phyloP scores from a whole-genome alignment of 2,113 vertebrate species.

The Pycnonotus jocosus region DNA sequence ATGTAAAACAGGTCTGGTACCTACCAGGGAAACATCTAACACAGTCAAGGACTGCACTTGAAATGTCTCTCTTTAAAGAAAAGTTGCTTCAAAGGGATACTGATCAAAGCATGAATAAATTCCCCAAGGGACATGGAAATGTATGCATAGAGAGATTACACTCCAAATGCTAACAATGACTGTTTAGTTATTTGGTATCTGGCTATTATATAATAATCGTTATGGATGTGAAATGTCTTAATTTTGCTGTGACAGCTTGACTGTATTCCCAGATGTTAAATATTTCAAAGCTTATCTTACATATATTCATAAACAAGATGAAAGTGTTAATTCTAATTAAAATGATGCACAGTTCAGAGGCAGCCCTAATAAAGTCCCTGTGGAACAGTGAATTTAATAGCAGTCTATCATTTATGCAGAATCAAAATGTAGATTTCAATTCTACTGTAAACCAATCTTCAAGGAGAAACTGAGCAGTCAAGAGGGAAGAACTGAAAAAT shows the following conservation, averaged over 20 bases:
- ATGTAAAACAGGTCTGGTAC: constrained; percentile 70
- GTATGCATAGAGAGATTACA: constrained; percentile 67
- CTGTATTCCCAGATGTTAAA: constrained; percentile 54
- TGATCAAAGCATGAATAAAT: constrained; percentile 85
- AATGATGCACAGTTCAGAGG: constrained; percentile 49
- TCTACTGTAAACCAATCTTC: neutral
- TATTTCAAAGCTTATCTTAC: constrained; percentile 57
- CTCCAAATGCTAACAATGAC: constrained; percentile 74
- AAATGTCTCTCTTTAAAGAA: constrained; percentile 79
- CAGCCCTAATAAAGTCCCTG: constrained; percentile 45
- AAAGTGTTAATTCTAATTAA: constrained; percentile 74
- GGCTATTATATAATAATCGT: constrained; percentile 54
- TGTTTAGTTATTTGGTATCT: constrained; percentile 74
- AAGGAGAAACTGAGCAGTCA: neutral
- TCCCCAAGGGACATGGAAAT: constrained; percentile 73
- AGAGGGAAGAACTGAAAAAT: neutral
- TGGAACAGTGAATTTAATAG: constrained; percentile 30
- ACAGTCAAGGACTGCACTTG: constrained; percentile 75
- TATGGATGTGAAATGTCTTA: constrained; percentile 60
- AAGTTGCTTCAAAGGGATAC: constrained; percentile 81
- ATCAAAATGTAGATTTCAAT: neutral
- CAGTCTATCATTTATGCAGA: neutral
- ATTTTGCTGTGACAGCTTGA: constrained; percentile 65
- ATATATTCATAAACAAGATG: constrained; percentile 62
- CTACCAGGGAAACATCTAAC: constrained; percentile 73